These are phyloP conservation scores for Agriotes lineatus DNA, from an alignment of 2,888 invertebrate genomes.

Conservation along the genomic window DNA sequence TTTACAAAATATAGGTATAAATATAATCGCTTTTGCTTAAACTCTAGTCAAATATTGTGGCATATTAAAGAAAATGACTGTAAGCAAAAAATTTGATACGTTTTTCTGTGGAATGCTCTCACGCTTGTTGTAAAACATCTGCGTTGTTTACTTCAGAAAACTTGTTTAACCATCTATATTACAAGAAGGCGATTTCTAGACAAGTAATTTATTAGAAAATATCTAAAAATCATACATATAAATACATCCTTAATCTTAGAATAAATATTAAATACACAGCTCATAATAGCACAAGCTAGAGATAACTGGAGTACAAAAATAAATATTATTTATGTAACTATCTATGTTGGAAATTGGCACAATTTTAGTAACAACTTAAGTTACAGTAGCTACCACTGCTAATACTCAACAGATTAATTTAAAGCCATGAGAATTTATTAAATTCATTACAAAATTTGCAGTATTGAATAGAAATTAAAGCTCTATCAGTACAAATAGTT, in stretches of 20 bases:
- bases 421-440: slow-evolving; percentile 22
- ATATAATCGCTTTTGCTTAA: too few species aligned
- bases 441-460: slow-evolving; percentile 18
- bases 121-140: too few species aligned
- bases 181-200: neutral
- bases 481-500: slow-evolving; percentile 82
- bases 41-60: too few species aligned
- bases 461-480: slow-evolving; percentile 18
- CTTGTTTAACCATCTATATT: too few species aligned
- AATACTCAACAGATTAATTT: slow-evolving; percentile 30
- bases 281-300: slow-evolving; percentile 24
- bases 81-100: too few species aligned
- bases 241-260: slow-evolving; percentile 33
- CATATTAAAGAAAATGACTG: too few species aligned
- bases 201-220: slow-evolving; percentile 20
- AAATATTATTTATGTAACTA: slow-evolving; percentile 34
- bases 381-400: slow-evolving; percentile 31
- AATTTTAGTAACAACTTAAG: slow-evolving; percentile 38
- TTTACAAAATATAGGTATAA: too few species aligned
- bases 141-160: too few species aligned
- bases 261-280: slow-evolving; percentile 42
- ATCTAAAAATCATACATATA: slow-evolving; percentile 20
- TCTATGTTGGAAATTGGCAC: slow-evolving; percentile 49
- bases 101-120: too few species aligned
- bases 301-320: slow-evolving; percentile 28